Evolutionary conservation across 2,113 vertebrate species (phyloP).

Genomic region (Petaurus breviceps): DNA sequence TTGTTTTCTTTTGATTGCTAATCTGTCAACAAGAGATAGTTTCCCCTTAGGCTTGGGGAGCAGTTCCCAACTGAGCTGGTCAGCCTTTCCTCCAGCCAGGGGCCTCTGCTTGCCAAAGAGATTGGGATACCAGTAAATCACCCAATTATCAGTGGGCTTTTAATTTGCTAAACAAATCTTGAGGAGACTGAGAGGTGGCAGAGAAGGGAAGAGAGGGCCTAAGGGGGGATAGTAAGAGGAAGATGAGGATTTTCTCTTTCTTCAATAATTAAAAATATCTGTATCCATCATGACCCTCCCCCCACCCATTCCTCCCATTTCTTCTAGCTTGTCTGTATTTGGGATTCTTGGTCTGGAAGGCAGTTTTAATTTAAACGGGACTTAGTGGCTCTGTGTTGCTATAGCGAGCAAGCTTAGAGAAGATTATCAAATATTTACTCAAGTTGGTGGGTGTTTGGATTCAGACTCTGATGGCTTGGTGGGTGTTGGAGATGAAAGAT

Average conservation of each 20-base stretch:
- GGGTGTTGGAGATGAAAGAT: neutral
- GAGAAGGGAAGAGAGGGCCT: neutral
- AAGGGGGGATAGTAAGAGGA: conserved; percentile 69
- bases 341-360: conserved; percentile 59
- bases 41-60: neutral
- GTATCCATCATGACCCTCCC: conserved; percentile 70
- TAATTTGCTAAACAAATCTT: neutral
- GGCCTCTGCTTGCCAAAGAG: neutral
- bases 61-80: neutral
- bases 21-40: neutral
- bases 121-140: neutral
- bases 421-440: conserved; percentile 21
- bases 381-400: conserved; percentile 51
- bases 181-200: neutral
- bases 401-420: conserved; percentile 33
- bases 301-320: conserved; percentile 42
- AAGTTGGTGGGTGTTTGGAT: neutral
- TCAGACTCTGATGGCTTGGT: neutral
- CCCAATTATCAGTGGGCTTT: neutral
- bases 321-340: conserved; percentile 47
- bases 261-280: conserved; percentile 78
- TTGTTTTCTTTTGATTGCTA: neutral
- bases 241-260: conserved; percentile 61
- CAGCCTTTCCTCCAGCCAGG: neutral
- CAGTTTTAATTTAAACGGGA: conserved; percentile 72